A percentile compares a stretch with the other conserved stretches of the same genome.
These are phyloP conservation scores for Gadopsis bispinosus DNA, from an alignment of 2,797 vertebrate species.

Conservation along the genomic window DNA sequence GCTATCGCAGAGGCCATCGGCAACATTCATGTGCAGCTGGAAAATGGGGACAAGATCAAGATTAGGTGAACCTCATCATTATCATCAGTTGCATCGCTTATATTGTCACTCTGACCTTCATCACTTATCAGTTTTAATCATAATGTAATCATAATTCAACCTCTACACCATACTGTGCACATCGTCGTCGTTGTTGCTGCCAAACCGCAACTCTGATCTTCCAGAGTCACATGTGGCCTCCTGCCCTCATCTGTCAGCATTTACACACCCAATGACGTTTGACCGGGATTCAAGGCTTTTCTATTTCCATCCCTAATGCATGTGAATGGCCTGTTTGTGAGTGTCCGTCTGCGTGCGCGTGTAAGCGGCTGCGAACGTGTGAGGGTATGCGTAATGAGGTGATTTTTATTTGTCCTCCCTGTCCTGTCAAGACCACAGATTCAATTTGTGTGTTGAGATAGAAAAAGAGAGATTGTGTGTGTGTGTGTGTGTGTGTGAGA, in stretches of 20 bases:
- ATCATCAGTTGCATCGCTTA: constrained; percentile 44
- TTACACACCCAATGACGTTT: constrained; percentile 64
- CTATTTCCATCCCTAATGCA: constrained; percentile 51
- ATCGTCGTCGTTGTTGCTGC: not conserved
- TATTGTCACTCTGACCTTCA: constrained; percentile 60
- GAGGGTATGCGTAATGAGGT: constrained; percentile 66
- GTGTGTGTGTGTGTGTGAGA: constrained; percentile 53
- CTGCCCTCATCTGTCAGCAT: constrained; percentile 56
- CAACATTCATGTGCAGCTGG: constrained; percentile 20
- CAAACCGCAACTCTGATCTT: constrained; percentile 31
- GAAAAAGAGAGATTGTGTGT: constrained; percentile 23
- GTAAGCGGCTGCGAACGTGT: constrained; percentile 23
- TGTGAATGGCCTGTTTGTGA: constrained; percentile 49
- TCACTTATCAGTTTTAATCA: constrained; percentile 51
- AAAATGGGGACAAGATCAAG: constrained; percentile 37
- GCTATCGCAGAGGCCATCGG: constrained; percentile 31
- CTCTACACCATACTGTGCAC: constrained; percentile 8
- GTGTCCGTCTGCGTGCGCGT: constrained; percentile 9
- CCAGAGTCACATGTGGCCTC: constrained; percentile 34
- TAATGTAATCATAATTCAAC: constrained; percentile 38
- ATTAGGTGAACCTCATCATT: constrained; percentile 50
- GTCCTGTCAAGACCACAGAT: constrained; percentile 75
- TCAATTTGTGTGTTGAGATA: constrained; percentile 73
- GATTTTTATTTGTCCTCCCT: constrained; percentile 76
- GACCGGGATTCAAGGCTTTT: constrained; percentile 62